Evolutionary conservation across 2,888 invertebrate genomes (phyloP).

Genomic region (Tenodera sinensis): DNA sequence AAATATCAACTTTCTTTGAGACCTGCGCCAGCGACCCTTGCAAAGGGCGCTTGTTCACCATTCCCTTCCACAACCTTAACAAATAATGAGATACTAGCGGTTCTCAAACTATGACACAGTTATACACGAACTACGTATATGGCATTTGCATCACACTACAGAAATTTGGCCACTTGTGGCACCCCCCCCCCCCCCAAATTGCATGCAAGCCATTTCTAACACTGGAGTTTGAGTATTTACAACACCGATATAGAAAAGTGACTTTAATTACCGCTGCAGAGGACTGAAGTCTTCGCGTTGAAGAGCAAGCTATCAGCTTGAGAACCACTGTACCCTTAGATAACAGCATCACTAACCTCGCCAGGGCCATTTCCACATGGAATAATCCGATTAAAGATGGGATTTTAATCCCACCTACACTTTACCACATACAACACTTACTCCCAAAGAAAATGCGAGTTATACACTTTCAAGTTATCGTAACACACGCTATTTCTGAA

Average conservation of each 20-base stretch:
- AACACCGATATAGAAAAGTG: neutral
- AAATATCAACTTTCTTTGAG: neutral
- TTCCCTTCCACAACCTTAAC: neutral
- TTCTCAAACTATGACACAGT: neutral
- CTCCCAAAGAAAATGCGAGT: neutral
- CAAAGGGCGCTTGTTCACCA: neutral
- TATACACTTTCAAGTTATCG: neutral
- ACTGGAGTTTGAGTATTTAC: neutral
- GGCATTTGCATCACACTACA: neutral
- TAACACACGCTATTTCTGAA: neutral
- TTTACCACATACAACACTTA: neutral
- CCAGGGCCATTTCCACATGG: slow-evolving; percentile 66
- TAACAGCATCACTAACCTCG: slow-evolving; percentile 51
- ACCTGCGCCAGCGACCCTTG: neutral
- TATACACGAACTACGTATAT: neutral
- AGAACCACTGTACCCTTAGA: neutral
- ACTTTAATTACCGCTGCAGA: neutral
- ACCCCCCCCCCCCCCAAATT: neutral
- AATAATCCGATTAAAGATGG: slow-evolving; percentile 42
- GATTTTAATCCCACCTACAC: slow-evolving; percentile 4
- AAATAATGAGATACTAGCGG: neutral
- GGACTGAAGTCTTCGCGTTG: neutral
- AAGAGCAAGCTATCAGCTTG: neutral
- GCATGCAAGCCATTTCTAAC: neutral
- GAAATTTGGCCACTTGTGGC: neutral